Conservation (phyloP, 2,888 invertebrate species). For the Dynastes tityus region DNA sequence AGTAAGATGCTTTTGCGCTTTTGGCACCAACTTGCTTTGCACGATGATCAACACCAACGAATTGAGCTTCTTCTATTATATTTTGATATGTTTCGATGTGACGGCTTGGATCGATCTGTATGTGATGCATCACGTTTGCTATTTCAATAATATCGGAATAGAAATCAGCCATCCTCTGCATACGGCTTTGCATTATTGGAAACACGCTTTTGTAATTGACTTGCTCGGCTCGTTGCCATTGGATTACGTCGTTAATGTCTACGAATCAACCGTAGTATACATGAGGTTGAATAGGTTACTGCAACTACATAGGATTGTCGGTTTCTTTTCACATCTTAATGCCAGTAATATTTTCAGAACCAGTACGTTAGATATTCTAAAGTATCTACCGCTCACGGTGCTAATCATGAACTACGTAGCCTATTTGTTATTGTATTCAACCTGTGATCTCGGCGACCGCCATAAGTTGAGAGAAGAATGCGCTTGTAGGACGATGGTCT, state of each 20-base stretch:
- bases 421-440: conserved; percentile 37
- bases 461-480: not conserved
- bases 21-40: conserved; percentile 51
- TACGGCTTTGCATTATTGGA: conserved; percentile 59
- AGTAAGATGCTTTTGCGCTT: conserved; percentile 53
- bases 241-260: conserved; percentile 47
- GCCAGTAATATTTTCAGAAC: conserved; percentile 31
- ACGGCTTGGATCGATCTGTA: conserved; percentile 57
- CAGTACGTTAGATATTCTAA: conserved; percentile 35
- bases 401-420: conserved; percentile 43
- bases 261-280: conserved; percentile 13
- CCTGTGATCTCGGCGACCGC: conserved; percentile 41
- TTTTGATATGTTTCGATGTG: conserved; percentile 54
- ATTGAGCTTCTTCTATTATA: conserved; percentile 47
- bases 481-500: conserved; percentile 24
- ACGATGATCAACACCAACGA: conserved; percentile 46
- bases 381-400: conserved; percentile 51
- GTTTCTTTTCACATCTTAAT: conserved; percentile 37
- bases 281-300: conserved; percentile 53
- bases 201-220: conserved; percentile 57
- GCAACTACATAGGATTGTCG: conserved; percentile 43
- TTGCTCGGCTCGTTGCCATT: conserved; percentile 58
- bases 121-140: conserved; percentile 58
- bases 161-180: conserved; percentile 59
- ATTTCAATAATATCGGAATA: conserved; percentile 57